Percentiles rank a stretch among this genome's conserved stretches.
Conservation (phyloP, 2,113 vertebrate species). For the Pelusios castaneus region DNA sequence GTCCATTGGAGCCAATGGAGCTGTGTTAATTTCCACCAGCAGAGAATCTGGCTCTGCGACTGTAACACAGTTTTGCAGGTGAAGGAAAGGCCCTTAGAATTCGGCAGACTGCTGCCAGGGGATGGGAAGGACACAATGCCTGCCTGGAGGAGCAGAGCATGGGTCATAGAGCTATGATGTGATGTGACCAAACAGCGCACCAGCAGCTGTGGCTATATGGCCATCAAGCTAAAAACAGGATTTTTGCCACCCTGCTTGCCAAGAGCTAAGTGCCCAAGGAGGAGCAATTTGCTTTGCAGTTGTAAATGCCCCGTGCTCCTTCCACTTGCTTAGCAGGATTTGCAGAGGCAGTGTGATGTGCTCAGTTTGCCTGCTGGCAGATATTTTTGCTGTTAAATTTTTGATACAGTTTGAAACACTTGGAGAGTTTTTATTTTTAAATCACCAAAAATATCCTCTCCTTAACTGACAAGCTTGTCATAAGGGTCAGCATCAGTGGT, state of each 20-base stretch:
- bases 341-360: neutral
- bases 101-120: neutral
- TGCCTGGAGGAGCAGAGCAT: neutral
- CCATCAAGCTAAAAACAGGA: constrained; percentile 41
- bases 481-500: neutral
- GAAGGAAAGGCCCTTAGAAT: neutral
- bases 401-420: neutral
- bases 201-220: constrained; percentile 61
- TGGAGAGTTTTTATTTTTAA: neutral
- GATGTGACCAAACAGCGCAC: constrained; percentile 31
- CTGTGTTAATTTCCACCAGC: neutral
- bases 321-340: neutral
- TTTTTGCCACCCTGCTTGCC: constrained; percentile 6
- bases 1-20: neutral
- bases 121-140: neutral
- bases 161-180: neutral
- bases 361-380: neutral
- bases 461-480: neutral
- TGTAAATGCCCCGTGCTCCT: neutral
- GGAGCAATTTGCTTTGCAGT: neutral
- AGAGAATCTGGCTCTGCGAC: neutral
- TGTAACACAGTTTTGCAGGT: neutral
- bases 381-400: neutral
- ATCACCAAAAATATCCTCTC: neutral
- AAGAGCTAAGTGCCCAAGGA: neutral